A percentile compares a stretch with the other conserved stretches of the same genome.
phyloP scores from a whole-genome alignment of 2,113 vertebrate genomes.

The Heterocephalus glaber region DNA sequence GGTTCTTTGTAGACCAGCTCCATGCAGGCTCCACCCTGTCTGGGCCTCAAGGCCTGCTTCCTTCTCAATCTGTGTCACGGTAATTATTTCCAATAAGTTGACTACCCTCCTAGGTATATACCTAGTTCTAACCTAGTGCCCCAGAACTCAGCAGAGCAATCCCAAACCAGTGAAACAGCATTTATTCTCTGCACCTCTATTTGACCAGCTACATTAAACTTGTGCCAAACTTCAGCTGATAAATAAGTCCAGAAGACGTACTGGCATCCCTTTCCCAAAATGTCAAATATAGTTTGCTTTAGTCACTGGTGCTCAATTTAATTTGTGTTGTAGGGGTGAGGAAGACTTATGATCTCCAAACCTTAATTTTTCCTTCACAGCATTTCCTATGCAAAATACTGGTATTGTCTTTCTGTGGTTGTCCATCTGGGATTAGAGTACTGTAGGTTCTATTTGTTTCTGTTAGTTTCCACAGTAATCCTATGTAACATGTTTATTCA shows the following conservation, averaged over 20 bases:
- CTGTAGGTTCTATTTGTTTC: background rate
- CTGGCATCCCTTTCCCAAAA: background rate
- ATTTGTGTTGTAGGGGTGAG: background rate
- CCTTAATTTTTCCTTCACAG: background rate
- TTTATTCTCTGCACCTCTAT: background rate
- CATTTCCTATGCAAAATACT: background rate
- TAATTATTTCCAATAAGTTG: conserved; percentile 10
- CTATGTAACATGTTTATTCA: background rate
- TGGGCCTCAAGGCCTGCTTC: background rate
- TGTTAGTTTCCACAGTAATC: conserved; percentile 11
- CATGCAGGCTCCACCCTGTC: background rate
- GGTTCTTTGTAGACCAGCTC: background rate
- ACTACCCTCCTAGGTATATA: background rate
- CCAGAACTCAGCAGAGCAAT: background rate
- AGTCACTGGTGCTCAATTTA: background rate
- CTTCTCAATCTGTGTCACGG: background rate
- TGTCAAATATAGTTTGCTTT: background rate
- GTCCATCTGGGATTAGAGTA: background rate
- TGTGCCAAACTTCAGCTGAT: background rate
- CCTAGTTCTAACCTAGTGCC: background rate
- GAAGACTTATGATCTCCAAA: background rate
- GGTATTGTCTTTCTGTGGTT: background rate
- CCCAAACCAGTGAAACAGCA: background rate
- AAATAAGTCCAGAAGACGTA: background rate
- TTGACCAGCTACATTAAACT: background rate